phyloP scores from a whole-genome alignment of 2,797 vertebrate genomes.

The Notolabrus celidotus region DNA sequence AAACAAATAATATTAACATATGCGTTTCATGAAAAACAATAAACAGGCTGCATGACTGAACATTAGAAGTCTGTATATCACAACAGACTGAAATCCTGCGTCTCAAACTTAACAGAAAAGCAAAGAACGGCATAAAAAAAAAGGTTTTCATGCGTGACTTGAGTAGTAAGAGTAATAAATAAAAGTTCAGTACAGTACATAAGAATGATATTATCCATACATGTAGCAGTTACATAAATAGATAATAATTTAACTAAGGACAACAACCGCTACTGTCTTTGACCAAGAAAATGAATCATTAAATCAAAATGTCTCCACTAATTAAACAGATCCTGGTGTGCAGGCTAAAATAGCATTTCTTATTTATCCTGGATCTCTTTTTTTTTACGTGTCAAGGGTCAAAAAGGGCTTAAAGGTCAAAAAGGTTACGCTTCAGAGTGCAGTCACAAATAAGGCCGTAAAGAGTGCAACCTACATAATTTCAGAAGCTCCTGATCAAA shows the following conservation, averaged over 20 bases:
- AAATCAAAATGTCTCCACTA: background rate
- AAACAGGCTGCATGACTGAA: background rate
- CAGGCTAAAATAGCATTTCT: conserved; percentile 1
- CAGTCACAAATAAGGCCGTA: background rate
- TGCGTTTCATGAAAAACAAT: background rate
- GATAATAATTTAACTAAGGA: conserved; percentile 7
- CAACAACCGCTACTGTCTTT: conserved; percentile 2
- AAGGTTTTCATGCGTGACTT: background rate
- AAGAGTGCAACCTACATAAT: too few species aligned
- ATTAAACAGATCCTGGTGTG: background rate
- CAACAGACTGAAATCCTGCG: background rate
- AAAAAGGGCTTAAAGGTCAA: background rate
- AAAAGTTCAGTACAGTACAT: background rate
- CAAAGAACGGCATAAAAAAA: background rate
- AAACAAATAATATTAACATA: background rate
- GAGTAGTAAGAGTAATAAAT: conserved; percentile 3
- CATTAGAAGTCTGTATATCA: background rate
- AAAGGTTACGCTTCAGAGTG: background rate
- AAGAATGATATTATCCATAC: conserved; percentile 1
- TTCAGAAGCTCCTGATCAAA: too few species aligned
- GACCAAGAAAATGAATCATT: conserved; percentile 5
- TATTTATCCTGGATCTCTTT: background rate
- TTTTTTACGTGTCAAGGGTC: background rate
- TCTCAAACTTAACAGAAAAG: conserved; percentile 4
- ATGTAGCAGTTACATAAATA: background rate